phyloP scores from a whole-genome alignment of 2,797 vertebrate species.

The Psittacula echo region DNA sequence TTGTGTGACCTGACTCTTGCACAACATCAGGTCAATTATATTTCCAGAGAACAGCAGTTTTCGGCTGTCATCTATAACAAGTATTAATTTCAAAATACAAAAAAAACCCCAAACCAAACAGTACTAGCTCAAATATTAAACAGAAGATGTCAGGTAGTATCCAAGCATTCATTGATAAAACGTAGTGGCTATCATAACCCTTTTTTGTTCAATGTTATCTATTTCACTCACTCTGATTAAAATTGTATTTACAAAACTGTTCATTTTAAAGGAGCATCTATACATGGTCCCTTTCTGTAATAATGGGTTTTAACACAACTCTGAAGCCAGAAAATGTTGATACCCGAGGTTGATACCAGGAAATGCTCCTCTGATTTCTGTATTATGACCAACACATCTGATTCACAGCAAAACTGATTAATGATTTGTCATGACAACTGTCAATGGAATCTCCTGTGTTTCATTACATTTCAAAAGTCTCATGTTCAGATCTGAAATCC shows the following conservation, averaged over 20 bases:
- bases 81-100: background rate
- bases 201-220: background rate
- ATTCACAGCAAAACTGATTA: background rate
- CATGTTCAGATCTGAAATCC: background rate
- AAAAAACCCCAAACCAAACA: background rate
- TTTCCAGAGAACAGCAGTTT: background rate
- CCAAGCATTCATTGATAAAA: background rate
- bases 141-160: fast-evolving
- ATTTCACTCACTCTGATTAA: background rate
- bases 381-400: background rate
- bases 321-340: background rate
- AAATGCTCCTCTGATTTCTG: background rate
- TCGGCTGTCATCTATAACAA: background rate
- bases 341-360: background rate
- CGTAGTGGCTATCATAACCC: background rate
- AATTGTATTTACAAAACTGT: background rate
- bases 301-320: background rate
- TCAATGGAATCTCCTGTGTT: background rate
- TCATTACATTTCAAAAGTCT: background rate
- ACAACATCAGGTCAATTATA: background rate
- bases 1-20: background rate
- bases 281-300: background rate
- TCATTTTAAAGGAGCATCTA: background rate
- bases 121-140: background rate
- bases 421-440: background rate